phyloP scores from a whole-genome alignment of 2,113 vertebrate genomes.

The Cebus imitator region DNA sequence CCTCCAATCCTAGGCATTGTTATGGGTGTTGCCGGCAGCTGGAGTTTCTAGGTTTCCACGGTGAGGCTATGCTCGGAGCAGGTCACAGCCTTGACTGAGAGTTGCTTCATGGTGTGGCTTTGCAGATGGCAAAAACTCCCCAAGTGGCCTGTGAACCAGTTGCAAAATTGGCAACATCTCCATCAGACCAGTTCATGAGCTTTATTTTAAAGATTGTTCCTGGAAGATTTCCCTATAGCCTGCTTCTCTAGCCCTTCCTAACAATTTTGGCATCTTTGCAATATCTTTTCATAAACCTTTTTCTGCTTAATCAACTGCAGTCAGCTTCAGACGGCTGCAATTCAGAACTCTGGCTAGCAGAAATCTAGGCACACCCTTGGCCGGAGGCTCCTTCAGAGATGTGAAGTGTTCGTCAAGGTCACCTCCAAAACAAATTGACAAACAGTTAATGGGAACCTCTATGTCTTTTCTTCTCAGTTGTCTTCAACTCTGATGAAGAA shows the following conservation, averaged over 20 bases:
- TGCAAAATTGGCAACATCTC: background rate
- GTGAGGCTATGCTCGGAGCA: too few relatives aligned
- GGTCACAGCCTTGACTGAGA: background rate
- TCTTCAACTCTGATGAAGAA: too few relatives aligned
- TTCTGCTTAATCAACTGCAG: background rate
- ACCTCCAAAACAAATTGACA: background rate
- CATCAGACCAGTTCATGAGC: background rate
- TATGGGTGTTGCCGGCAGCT: accelerated
- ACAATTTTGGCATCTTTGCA: too few relatives aligned
- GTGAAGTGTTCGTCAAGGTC: background rate
- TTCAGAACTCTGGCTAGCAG: background rate
- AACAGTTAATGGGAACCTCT: background rate
- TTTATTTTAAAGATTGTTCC: background rate
- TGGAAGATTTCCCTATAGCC: background rate
- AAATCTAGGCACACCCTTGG: background rate
- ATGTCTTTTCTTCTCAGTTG: background rate
- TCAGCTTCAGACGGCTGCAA: background rate
- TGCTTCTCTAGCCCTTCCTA: background rate
- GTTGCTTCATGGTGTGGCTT: accelerated
- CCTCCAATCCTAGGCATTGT: background rate
- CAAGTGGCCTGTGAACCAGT: too few relatives aligned
- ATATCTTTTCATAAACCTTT: background rate
- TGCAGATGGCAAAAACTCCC: accelerated
- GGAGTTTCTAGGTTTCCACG: background rate
- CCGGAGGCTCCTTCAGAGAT: accelerated